A percentile compares a stretch with the other conserved stretches of the same genome.
phyloP scores from a whole-genome alignment of 1,140 invertebrate genomes.

The Steinernema khuongi region DNA sequence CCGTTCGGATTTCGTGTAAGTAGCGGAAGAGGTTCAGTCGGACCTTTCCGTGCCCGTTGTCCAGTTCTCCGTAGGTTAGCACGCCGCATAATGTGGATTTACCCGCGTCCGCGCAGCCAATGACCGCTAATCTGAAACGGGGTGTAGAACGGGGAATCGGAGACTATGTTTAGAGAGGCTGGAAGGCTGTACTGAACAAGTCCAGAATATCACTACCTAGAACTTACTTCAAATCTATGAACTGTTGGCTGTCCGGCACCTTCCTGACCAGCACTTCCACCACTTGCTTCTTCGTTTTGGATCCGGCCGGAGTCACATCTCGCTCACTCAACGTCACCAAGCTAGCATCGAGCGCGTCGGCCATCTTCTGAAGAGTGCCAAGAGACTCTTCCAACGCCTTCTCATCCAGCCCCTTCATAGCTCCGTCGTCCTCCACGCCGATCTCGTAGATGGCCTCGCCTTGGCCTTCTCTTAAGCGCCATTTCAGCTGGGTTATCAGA shows the following conservation, averaged over 20 bases:
- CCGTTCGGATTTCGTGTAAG: constrained; percentile 89
- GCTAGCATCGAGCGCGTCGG: constrained; percentile 74
- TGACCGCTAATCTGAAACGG: constrained; percentile 37
- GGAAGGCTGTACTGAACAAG: neutral
- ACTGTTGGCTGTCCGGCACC: constrained; percentile 83
- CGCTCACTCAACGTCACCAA: constrained; percentile 49
- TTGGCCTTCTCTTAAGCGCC: constrained; percentile 62
- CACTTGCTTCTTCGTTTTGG: constrained; percentile 62
- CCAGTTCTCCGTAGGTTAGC: constrained; percentile 84
- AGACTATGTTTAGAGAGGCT: neutral
- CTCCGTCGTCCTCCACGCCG: constrained; percentile 85
- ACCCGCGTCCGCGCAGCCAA: constrained; percentile 45
- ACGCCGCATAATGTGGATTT: constrained; percentile 68
- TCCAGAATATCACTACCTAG: constrained; percentile 7
- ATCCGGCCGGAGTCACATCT: constrained; percentile 65
- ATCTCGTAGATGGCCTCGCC: constrained; percentile 94
- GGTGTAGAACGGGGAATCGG: neutral
- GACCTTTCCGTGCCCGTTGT: constrained; percentile 88
- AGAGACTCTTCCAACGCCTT: constrained; percentile 77
- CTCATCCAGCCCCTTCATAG: constrained; percentile 71
- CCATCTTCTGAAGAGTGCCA: constrained; percentile 77
- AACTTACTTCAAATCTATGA: constrained; percentile 53
- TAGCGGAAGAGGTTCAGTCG: constrained; percentile 91
- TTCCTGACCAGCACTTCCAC: constrained; percentile 85
- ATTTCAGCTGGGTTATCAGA: constrained; percentile 64